phyloP scores from a whole-genome alignment of 2,888 invertebrate genomes.

The Pasiphila rectangulata region DNA sequence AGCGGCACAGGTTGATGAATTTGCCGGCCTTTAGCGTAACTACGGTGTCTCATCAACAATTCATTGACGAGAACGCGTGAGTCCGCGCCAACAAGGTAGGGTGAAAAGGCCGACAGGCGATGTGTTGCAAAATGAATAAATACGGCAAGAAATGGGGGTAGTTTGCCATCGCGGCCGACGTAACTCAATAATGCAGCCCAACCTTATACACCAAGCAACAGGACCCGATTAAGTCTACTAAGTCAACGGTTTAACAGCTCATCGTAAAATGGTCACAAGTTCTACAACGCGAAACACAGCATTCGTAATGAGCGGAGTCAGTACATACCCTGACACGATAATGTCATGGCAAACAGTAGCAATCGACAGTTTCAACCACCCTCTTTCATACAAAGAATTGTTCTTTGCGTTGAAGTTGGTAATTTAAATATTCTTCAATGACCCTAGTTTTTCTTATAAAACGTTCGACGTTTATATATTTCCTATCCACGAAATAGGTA shows the following conservation, averaged over 20 bases:
- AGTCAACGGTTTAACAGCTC: conserved; percentile 37
- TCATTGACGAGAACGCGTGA: conserved; percentile 69
- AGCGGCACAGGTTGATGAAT: conserved; percentile 64
- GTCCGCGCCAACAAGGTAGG: conserved; percentile 60
- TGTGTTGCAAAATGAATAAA: conserved; percentile 80
- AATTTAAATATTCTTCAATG: too few relatives aligned
- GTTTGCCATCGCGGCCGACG: conserved; percentile 65
- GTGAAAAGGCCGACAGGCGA: conserved; percentile 71
- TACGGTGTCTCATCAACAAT: conserved; percentile 68
- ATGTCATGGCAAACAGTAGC: conserved; percentile 71
- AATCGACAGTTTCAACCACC: conserved; percentile 68
- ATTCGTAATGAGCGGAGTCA: conserved; percentile 53
- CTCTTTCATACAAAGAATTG: too few relatives aligned
- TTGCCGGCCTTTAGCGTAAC: conserved; percentile 76
- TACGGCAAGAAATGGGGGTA: conserved; percentile 77
- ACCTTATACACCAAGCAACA: conserved; percentile 33
- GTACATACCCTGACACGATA: conserved; percentile 66
- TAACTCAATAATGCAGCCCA: conserved; percentile 68
- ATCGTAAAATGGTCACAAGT: conserved; percentile 40
- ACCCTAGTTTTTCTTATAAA: too few relatives aligned
- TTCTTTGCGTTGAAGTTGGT: too few relatives aligned
- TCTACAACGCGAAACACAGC: conserved; percentile 60
- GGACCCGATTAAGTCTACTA: conserved; percentile 9
- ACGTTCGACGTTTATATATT: too few relatives aligned
- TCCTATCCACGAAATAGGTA: too few relatives aligned